phyloP scores from a whole-genome alignment of 2,797 vertebrate species.

The Enteromius anoplus region DNA sequence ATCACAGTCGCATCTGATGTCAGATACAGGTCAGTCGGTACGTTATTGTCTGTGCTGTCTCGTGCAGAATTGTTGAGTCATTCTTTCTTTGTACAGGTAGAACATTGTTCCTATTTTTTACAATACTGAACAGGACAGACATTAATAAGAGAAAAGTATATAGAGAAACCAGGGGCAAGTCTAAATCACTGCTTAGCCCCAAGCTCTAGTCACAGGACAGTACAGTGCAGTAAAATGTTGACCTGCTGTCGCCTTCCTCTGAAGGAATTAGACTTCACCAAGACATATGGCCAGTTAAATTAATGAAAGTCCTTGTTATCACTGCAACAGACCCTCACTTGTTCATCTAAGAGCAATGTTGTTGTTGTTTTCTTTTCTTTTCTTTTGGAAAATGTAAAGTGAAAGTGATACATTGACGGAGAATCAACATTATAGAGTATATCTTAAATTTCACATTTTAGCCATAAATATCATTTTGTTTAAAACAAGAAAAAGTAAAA shows the following conservation, averaged over 20 bases:
- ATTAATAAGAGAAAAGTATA: slow-evolving; percentile 49
- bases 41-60: background rate
- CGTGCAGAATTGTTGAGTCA: background rate
- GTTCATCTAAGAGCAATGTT: background rate
- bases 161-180: slow-evolving; percentile 53
- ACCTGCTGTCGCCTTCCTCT: slow-evolving; percentile 63
- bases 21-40: background rate
- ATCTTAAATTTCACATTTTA: background rate
- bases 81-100: background rate
- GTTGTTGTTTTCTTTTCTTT: background rate
- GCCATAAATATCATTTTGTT: background rate
- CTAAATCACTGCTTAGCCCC: slow-evolving; percentile 75
- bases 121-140: slow-evolving; percentile 21
- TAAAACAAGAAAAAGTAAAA: too few relatives aligned
- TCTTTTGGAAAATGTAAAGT: too few relatives aligned
- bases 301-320: slow-evolving; percentile 60
- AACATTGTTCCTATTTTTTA: slow-evolving; percentile 20
- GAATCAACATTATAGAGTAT: background rate
- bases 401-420: slow-evolving; percentile 2
- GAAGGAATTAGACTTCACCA: slow-evolving; percentile 61
- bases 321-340: slow-evolving; percentile 23
- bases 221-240: slow-evolving; percentile 49
- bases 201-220: slow-evolving; percentile 57
- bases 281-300: slow-evolving; percentile 67
- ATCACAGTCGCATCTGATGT: slow-evolving; percentile 3